These are phyloP conservation scores for Bovichtus variegatus DNA, from an alignment of 2,797 vertebrate species.

Conservation along the genomic window DNA sequence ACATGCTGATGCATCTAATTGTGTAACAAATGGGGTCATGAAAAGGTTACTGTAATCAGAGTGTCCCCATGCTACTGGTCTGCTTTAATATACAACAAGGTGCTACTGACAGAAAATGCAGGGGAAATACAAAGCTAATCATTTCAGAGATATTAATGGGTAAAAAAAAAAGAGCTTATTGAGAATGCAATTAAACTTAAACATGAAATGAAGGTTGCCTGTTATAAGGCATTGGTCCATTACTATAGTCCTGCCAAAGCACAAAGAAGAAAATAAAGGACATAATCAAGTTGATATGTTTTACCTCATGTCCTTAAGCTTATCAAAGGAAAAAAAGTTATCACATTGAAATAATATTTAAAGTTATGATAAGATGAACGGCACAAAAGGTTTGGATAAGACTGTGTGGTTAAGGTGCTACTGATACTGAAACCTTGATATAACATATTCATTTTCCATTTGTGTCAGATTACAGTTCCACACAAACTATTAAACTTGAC, in stretches of 20 bases:
- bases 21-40: conserved; percentile 27
- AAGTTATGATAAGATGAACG: conserved; percentile 13
- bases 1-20: conserved; percentile 48
- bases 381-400: conserved; percentile 8
- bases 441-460: conserved; percentile 31
- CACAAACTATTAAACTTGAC: conserved; percentile 40
- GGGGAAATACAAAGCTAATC: background rate
- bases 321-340: background rate
- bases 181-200: background rate
- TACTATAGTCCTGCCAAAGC: background rate
- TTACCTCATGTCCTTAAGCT: background rate
- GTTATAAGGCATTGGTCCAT: background rate
- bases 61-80: background rate
- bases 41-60: conserved; percentile 26
- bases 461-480: conserved; percentile 24
- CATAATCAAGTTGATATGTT: background rate
- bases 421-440: conserved; percentile 48
- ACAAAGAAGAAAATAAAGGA: background rate
- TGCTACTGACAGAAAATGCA: background rate
- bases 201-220: background rate
- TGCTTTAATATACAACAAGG: background rate
- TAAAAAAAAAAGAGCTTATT: background rate
- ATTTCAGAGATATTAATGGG: background rate
- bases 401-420: conserved; percentile 15
- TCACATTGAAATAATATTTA: conserved; percentile 29